phyloP scores from a whole-genome alignment of 2,888 invertebrate species.

The Acanthoscelides obtectus region DNA sequence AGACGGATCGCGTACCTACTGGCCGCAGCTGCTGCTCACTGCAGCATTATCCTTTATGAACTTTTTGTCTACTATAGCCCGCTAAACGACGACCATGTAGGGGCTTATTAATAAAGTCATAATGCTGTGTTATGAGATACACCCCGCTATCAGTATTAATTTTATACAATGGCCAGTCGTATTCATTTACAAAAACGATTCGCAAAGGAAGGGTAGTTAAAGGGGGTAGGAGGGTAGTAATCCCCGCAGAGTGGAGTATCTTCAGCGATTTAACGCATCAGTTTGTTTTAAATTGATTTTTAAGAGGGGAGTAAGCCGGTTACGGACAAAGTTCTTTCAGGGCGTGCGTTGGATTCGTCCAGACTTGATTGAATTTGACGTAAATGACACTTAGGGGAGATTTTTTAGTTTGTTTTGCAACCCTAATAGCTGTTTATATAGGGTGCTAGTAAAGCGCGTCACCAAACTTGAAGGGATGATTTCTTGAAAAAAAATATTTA shows the following conservation, averaged over 20 bases:
- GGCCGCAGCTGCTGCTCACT: too few relatives aligned
- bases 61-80: too few relatives aligned
- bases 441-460: too few relatives aligned
- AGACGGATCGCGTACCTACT: too few relatives aligned
- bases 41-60: too few relatives aligned
- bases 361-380: neutral
- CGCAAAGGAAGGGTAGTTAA: neutral
- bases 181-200: neutral
- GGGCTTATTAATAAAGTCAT: conserved; percentile 48
- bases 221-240: too few relatives aligned
- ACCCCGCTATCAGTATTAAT: conserved; percentile 8
- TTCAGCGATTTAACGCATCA: neutral
- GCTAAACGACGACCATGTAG: conserved; percentile 9
- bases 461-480: too few relatives aligned
- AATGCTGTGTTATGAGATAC: conserved; percentile 37
- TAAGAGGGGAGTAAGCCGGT: neutral
- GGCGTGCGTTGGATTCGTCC: neutral
- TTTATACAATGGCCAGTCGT: neutral
- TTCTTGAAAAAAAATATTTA: too few relatives aligned
- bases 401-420: neutral
- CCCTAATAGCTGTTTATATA: neutral
- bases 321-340: neutral
- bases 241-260: neutral
- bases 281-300: neutral
- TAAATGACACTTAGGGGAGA: neutral